Percentiles rank a stretch among this genome's conserved stretches.
These are phyloP conservation scores for Hedya salicella DNA, from an alignment of 2,888 invertebrate genomes.

Conservation along the genomic window DNA sequence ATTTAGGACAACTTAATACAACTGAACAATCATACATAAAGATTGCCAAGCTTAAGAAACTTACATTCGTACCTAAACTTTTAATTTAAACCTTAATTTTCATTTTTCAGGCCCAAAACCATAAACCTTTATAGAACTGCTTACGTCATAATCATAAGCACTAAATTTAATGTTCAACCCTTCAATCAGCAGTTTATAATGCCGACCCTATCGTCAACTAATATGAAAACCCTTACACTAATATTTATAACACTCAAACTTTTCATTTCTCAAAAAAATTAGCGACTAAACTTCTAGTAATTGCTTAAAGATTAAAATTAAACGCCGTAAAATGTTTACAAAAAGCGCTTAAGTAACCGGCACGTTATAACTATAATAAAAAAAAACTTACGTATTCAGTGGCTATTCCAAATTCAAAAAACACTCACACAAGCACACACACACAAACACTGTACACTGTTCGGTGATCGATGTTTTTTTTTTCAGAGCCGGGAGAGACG, in stretches of 20 bases:
- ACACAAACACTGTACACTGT: conserved; percentile 39
- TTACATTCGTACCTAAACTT: no score
- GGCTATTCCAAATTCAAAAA: conserved; percentile 39
- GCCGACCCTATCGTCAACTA: conserved; percentile 21
- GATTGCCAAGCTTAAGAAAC: no score
- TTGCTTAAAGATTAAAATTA: neutral
- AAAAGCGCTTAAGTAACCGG: neutral
- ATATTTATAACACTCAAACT: conserved; percentile 28
- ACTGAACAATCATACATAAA: no score
- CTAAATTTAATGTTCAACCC: conserved; percentile 21
- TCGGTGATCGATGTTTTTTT: conserved; percentile 41
- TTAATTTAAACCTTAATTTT: neutral
- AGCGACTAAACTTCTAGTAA: conserved; percentile 7
- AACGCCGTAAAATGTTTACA: neutral
- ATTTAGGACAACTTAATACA: no score
- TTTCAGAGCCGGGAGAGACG: conserved; percentile 15
- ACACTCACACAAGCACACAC: conserved; percentile 39
- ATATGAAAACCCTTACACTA: conserved; percentile 7
- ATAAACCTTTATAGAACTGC: conserved; percentile 6
- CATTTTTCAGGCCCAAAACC: neutral
- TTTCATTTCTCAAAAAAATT: conserved; percentile 12
- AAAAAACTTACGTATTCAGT: conserved; percentile 28
- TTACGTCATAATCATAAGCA: conserved; percentile 23
- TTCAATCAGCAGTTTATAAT: conserved; percentile 24
- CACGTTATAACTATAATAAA: conserved; percentile 11